Conservation (phyloP, 2,888 invertebrate species). For the Eupithecia centaureata region DNA sequence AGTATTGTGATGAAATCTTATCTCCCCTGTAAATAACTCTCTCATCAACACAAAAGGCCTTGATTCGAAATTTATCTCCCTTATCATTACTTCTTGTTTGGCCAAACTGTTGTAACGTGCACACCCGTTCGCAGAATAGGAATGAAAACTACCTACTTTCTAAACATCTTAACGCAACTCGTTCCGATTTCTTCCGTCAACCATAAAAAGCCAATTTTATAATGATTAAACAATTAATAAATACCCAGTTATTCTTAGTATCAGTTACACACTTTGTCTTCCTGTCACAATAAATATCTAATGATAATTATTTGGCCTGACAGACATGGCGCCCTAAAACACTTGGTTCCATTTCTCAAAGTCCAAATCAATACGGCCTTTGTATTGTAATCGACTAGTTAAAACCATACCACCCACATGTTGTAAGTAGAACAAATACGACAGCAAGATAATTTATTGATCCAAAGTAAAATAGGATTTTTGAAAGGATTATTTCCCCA, state of each 20-base stretch:
- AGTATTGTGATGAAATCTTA: slow-evolving; percentile 7
- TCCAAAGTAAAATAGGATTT: background rate
- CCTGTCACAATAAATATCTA: background rate
- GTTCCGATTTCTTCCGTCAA: slow-evolving; percentile 54
- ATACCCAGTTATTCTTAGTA: background rate
- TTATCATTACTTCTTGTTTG: slow-evolving; percentile 39
- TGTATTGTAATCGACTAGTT: background rate
- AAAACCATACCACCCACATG: background rate
- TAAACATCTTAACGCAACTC: slow-evolving; percentile 49
- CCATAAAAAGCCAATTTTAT: slow-evolving; percentile 29
- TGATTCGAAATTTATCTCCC: slow-evolving; percentile 38
- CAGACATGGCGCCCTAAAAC: slow-evolving; percentile 3
- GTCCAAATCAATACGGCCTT: slow-evolving; percentile 7
- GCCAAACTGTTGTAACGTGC: slow-evolving; percentile 30
- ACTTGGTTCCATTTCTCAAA: slow-evolving; percentile 4
- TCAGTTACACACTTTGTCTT: background rate
- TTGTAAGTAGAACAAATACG: background rate
- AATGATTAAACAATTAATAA: slow-evolving; percentile 10
- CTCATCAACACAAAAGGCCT: slow-evolving; percentile 23
- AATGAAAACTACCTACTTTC: slow-evolving; percentile 55
- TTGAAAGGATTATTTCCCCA: slow-evolving; percentile 6
- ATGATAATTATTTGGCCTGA: background rate
- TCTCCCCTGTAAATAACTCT: background rate
- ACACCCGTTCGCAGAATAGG: slow-evolving; percentile 43
- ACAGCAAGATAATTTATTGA: background rate